phyloP scores from a whole-genome alignment of 2,888 invertebrate genomes.

The Erebia ligea region DNA sequence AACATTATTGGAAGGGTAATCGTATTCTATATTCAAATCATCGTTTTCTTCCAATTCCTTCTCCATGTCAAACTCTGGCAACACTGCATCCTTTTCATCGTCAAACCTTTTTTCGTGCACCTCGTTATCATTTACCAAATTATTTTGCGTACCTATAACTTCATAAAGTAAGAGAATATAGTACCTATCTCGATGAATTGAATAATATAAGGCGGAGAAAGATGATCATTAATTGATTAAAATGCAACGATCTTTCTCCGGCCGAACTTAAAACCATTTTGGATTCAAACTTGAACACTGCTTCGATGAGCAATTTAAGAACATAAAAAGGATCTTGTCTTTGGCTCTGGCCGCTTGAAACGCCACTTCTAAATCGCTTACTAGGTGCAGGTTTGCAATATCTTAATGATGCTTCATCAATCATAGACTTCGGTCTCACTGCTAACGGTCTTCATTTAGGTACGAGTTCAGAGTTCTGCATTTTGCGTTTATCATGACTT shows the following conservation, averaged over 20 bases:
- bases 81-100: conserved; percentile 57
- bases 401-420: conserved; percentile 20
- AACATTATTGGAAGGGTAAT: conserved; percentile 66
- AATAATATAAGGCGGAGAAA: too few species aligned
- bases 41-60: conserved; percentile 62
- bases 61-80: conserved; percentile 75
- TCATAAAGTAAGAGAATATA: too few species aligned
- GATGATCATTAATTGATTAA: conserved; percentile 11
- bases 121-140: conserved; percentile 55
- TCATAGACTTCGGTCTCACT: not conserved
- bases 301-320: conserved; percentile 18
- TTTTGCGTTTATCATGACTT: too few species aligned
- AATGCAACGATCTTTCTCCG: not conserved
- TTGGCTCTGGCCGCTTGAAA: conserved; percentile 5
- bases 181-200: too few species aligned
- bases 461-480: not conserved
- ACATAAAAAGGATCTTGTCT: conserved; percentile 17
- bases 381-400: conserved; percentile 7
- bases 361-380: conserved; percentile 23
- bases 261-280: not conserved
- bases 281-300: not conserved
- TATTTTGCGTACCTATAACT: too few species aligned
- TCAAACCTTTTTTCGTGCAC: conserved; percentile 60
- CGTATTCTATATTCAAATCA: conserved; percentile 57
- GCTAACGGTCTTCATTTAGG: not conserved